A percentile compares a stretch with the other conserved stretches of the same genome.
Conservation (phyloP, 2,113 vertebrate genomes). For the Anser brachyrhynchus region DNA sequence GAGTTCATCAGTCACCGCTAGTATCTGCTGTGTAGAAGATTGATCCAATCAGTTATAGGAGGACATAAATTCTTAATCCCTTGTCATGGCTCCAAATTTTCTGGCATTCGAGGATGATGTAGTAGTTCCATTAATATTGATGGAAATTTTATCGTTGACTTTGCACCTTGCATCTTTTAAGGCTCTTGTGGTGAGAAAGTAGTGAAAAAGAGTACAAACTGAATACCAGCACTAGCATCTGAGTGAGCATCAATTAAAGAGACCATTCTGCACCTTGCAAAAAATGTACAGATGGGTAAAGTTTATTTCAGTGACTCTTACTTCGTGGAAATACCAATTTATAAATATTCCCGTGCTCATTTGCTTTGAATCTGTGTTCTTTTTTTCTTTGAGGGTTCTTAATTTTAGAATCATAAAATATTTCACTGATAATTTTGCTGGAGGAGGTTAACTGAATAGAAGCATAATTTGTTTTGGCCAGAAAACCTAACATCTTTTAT, state of each 20-base stretch:
- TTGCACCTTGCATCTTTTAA: neutral
- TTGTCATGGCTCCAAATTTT: neutral
- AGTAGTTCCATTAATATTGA: neutral
- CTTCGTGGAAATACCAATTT: neutral
- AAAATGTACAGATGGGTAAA: neutral
- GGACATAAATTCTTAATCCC: neutral
- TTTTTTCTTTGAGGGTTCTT: neutral
- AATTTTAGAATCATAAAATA: neutral
- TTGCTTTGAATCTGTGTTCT: neutral
- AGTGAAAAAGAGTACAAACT: neutral
- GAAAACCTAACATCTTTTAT: neutral
- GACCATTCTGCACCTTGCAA: neutral
- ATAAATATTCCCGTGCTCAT: neutral
- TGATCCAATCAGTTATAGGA: neutral
- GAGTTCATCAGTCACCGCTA: neutral
- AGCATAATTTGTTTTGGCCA: neutral
- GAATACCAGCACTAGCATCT: neutral
- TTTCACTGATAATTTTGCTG: slow-evolving; percentile 13
- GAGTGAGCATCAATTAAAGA: neutral
- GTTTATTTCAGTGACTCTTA: slow-evolving; percentile 21
- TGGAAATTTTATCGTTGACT: neutral
- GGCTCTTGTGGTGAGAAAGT: neutral
- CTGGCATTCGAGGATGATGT: neutral
- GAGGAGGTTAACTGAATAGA: slow-evolving; percentile 31
- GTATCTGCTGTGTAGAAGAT: neutral